Conservation (phyloP, 2,113 vertebrate genomes). For the Ptilonorhynchus violaceus region DNA sequence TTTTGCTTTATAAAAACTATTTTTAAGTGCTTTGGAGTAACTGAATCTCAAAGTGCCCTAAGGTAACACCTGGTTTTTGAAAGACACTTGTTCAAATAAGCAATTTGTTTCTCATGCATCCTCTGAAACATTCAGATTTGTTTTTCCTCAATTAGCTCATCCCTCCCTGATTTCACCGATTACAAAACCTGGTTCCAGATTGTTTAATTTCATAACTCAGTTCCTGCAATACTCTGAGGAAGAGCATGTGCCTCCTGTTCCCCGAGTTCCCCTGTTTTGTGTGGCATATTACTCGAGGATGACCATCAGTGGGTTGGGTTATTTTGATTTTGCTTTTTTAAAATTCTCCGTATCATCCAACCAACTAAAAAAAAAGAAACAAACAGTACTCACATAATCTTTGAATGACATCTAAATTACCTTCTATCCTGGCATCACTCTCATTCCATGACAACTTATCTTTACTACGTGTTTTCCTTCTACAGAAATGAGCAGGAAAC, state of each 20-base stretch:
- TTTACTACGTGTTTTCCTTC: not conserved
- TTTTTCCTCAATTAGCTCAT: not conserved
- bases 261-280: not conserved
- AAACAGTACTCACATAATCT: not conserved
- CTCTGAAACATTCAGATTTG: not conserved
- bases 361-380: not conserved
- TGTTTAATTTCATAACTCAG: not conserved
- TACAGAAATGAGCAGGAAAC: not conserved
- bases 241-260: not conserved
- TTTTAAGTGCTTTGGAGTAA: not conserved
- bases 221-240: not conserved
- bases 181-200: not conserved
- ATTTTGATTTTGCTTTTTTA: not conserved
- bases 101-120: not conserved
- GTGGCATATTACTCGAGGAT: not conserved
- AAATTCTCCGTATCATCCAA: not conserved
- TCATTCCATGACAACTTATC: not conserved
- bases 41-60: not conserved
- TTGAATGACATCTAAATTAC: not conserved
- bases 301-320: not conserved
- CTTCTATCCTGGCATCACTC: not conserved
- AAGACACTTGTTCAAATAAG: not conserved
- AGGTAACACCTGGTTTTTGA: not conserved
- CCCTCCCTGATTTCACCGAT: not conserved
- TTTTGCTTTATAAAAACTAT: not conserved